phyloP scores from a whole-genome alignment of 2,888 invertebrate species.

The Atethmia centrago region DNA sequence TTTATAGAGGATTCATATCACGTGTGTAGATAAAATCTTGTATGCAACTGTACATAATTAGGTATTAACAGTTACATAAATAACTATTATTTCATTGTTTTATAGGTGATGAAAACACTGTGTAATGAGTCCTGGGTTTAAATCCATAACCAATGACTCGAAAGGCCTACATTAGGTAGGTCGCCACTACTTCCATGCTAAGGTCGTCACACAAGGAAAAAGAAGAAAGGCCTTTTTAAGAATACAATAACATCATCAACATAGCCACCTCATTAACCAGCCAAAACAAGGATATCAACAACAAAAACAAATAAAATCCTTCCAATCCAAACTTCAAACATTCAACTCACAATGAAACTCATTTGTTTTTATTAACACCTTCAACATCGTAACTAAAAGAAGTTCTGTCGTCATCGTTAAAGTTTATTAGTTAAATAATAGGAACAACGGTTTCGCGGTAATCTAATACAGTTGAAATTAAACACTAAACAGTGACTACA shows the following conservation, averaged over 20 bases:
- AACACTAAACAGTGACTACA: slow-evolving; percentile 72
- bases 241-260: slow-evolving; percentile 4
- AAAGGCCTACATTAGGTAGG: neutral
- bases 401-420: slow-evolving; percentile 63
- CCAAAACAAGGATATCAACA: slow-evolving; percentile 26
- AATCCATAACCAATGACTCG: neutral
- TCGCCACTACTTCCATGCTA: neutral
- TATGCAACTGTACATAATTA: too few species aligned
- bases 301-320: slow-evolving; percentile 41
- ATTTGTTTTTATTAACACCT: slow-evolving; percentile 54
- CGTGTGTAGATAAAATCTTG: too few species aligned
- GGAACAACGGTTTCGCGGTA: slow-evolving; percentile 62
- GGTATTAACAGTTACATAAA: too few species aligned
- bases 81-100: neutral
- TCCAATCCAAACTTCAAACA: slow-evolving; percentile 42
- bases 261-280: slow-evolving; percentile 5
- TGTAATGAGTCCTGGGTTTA: neutral
- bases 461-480: slow-evolving; percentile 74
- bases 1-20: too few species aligned
- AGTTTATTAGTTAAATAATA: slow-evolving; percentile 70
- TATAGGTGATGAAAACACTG: too few species aligned
- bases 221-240: neutral
- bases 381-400: slow-evolving; percentile 40
- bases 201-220: neutral
- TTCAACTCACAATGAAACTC: slow-evolving; percentile 36